Conservation (phyloP, 2,113 vertebrate species). For the Cottus gobio region DNA sequence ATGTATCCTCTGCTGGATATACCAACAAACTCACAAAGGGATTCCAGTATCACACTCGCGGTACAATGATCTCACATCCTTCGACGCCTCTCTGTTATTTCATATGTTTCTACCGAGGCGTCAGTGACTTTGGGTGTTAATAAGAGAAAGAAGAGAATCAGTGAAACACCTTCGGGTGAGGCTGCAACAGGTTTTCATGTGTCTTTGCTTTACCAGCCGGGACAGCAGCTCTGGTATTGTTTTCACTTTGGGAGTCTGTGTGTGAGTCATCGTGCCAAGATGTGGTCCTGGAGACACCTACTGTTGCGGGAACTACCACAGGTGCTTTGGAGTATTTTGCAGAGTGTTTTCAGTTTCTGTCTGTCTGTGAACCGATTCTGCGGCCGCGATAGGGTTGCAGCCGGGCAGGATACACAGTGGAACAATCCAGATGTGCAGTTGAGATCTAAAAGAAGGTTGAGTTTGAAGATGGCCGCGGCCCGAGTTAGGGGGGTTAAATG, state of each 20-base stretch:
- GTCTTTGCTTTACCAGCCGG: background rate
- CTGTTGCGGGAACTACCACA: background rate
- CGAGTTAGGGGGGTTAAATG: background rate
- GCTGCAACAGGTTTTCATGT: background rate
- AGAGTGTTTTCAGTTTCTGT: background rate
- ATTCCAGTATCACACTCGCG: constrained; percentile 6
- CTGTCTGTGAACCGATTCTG: background rate
- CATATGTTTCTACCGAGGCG: background rate
- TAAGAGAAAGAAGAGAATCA: background rate
- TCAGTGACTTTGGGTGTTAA: background rate
- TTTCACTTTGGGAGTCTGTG: background rate
- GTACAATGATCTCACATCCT: constrained; percentile 31
- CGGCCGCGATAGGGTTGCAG: background rate
- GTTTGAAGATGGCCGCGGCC: background rate
- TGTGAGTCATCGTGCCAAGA: background rate
- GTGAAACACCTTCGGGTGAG: constrained; percentile 5
- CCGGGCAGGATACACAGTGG: background rate
- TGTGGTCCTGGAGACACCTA: background rate
- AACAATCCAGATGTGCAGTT: background rate
- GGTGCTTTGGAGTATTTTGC: background rate
- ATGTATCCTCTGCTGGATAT: constrained; percentile 27
- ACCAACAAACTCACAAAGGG: constrained; percentile 16
- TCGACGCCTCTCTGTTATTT: constrained; percentile 18
- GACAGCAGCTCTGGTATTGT: background rate
- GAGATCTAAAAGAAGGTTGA: background rate